These are phyloP conservation scores for Andricus curvator DNA, from an alignment of 2,888 invertebrate genomes.

Conservation along the genomic window DNA sequence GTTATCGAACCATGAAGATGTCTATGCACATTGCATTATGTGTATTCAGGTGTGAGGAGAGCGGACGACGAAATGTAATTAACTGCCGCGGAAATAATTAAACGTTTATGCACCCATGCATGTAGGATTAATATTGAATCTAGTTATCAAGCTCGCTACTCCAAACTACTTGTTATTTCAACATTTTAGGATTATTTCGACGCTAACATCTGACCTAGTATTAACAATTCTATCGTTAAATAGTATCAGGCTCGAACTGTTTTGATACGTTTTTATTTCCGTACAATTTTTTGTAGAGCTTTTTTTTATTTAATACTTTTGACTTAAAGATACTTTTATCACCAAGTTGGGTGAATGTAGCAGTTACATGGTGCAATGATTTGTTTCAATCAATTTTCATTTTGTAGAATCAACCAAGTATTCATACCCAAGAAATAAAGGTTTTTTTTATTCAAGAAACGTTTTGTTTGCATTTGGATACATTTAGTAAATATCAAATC, in stretches of 20 bases:
- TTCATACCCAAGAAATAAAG: too few species aligned
- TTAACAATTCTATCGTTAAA: background rate
- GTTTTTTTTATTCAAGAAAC: too few species aligned
- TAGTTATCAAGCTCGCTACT: background rate
- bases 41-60: conserved; percentile 5
- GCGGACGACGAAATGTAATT: background rate
- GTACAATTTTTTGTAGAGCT: background rate
- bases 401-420: too few species aligned
- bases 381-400: too few species aligned
- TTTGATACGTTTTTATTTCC: too few species aligned
- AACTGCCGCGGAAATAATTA: conserved; percentile 6
- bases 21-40: background rate
- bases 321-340: too few species aligned
- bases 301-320: background rate
- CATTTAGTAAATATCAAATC: too few species aligned
- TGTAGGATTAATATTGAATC: background rate
- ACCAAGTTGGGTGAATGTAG: too few species aligned
- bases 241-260: too few species aligned
- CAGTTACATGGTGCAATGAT: too few species aligned
- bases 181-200: too few species aligned
- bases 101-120: background rate
- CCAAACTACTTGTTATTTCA: background rate
- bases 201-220: background rate
- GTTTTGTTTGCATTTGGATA: too few species aligned
- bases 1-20: conserved; percentile 22